These are phyloP conservation scores for Patagioenas fasciata DNA, from an alignment of 2,113 vertebrate species.

Conservation along the genomic window DNA sequence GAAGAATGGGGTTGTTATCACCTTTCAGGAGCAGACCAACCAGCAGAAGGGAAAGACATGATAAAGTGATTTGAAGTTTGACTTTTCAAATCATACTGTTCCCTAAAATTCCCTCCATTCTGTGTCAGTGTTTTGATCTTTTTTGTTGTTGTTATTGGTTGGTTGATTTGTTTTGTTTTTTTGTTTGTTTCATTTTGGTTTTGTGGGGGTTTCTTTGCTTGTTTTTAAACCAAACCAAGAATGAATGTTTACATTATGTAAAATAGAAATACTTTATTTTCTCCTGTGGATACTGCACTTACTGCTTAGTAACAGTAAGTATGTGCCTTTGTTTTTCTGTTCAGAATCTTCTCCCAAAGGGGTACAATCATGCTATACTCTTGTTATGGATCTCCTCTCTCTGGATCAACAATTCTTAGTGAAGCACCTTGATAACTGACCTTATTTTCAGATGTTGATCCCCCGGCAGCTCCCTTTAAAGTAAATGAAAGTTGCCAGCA, in stretches of 20 bases:
- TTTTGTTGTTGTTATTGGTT: too few relatives aligned
- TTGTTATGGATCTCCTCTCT: neutral
- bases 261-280: neutral
- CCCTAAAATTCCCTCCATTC: neutral
- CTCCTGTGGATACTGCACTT: neutral
- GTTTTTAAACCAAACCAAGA: neutral
- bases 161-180: too few relatives aligned
- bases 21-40: neutral
- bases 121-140: neutral
- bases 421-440: neutral
- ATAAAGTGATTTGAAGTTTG: neutral
- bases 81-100: neutral
- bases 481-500: neutral
- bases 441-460: constrained; percentile 38
- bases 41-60: neutral
- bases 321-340: neutral
- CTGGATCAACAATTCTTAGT: neutral
- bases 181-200: too few relatives aligned
- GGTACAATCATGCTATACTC: neutral
- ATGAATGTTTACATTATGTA: neutral
- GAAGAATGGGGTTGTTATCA: rapidly evolving
- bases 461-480: neutral
- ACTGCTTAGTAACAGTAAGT: neutral
- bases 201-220: too few relatives aligned
- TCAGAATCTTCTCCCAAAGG: neutral